These are phyloP conservation scores for Drosophila histrio DNA, from an alignment of 2,888 invertebrate species.

Conservation along the genomic window DNA sequence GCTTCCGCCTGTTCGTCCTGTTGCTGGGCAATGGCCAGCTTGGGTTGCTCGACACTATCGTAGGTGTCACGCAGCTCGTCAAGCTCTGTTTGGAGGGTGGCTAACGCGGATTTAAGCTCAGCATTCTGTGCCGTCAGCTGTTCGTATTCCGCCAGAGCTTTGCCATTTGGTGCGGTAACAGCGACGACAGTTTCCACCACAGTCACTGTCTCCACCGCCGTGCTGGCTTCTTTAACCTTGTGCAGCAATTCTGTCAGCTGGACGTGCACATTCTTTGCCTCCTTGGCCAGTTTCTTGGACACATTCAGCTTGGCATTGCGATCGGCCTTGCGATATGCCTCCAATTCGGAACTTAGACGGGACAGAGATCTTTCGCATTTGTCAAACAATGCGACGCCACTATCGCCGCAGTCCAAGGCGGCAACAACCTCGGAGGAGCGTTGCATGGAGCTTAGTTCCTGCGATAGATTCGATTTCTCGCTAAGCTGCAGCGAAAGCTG, in stretches of 20 bases:
- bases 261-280: conserved; percentile 81
- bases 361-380: conserved; percentile 81
- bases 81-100: conserved; percentile 63
- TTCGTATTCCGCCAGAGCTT: conserved; percentile 81
- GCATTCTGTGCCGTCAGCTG: conserved; percentile 81
- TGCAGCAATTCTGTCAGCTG: conserved; percentile 80
- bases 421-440: conserved; percentile 81
- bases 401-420: conserved; percentile 64
- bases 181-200: conserved; percentile 81
- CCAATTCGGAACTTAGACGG: conserved; percentile 81
- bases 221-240: conserved; percentile 81
- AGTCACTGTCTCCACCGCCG: conserved; percentile 77
- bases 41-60: conserved; percentile 55
- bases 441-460: conserved; percentile 79
- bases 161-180: conserved; percentile 81
- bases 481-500: conserved; percentile 70
- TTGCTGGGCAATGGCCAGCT: conserved; percentile 36
- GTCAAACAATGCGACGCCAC: conserved; percentile 73
- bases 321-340: conserved; percentile 83
- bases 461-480: conserved; percentile 74
- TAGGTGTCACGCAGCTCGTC: conserved; percentile 72
- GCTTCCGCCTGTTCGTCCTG: conserved; percentile 5
- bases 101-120: conserved; percentile 71
- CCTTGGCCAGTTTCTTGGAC: conserved; percentile 83
- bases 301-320: conserved; percentile 82